Evolutionary conservation across 2,113 vertebrate species (phyloP).

Genomic region (Aptenodytes forsteri): DNA sequence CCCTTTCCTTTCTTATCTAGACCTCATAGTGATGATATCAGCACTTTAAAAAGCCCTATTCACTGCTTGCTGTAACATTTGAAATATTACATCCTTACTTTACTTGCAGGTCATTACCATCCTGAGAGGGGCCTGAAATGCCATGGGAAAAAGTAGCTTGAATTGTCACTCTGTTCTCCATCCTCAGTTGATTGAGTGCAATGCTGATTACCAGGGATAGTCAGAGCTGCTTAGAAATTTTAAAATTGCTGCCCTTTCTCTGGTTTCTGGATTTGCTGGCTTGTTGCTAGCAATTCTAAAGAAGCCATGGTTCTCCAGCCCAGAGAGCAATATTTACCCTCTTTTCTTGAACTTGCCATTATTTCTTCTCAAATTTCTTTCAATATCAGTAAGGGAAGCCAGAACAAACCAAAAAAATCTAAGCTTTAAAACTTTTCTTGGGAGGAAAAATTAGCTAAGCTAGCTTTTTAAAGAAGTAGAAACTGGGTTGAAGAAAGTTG

Average conservation of each 20-base stretch:
- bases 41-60: neutral
- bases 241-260: neutral
- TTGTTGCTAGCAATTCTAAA: neutral
- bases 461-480: neutral
- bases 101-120: neutral
- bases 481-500: neutral
- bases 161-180: neutral
- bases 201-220: neutral
- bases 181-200: neutral
- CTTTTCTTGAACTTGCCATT: neutral
- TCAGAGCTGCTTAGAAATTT: neutral
- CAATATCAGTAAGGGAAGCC: neutral
- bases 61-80: neutral
- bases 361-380: neutral
- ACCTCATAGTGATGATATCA: neutral
- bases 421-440: neutral
- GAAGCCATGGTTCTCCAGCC: neutral
- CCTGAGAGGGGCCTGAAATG: neutral
- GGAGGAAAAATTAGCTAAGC: neutral
- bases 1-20: neutral
- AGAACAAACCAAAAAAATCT: neutral
- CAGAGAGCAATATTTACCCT: neutral
- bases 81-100: neutral
- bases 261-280: neutral
- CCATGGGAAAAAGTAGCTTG: neutral